These are phyloP conservation scores for Sebastes trivittatus DNA, from an alignment of 2,797 vertebrate genomes.

Conservation along the genomic window DNA sequence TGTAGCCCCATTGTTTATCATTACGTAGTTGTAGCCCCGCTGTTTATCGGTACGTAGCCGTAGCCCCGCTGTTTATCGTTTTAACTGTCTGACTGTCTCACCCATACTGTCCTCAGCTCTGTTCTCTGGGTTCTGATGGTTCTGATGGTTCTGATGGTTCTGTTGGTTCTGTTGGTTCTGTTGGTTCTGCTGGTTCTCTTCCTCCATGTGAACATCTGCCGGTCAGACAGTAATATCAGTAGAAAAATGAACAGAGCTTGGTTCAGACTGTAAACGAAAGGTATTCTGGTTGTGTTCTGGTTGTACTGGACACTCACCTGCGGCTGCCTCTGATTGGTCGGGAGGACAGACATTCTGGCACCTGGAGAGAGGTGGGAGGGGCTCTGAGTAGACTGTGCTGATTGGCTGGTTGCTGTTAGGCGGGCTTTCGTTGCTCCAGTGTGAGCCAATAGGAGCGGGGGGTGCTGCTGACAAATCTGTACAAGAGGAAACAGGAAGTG, in stretches of 20 bases:
- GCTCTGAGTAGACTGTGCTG: conserved; percentile 8
- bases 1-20: background rate
- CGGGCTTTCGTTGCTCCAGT: conserved; percentile 9
- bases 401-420: background rate
- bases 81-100: background rate
- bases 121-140: background rate
- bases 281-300: background rate
- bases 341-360: background rate
- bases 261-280: background rate
- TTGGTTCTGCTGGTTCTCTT: background rate
- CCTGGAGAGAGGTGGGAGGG: background rate
- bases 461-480: conserved; percentile 27
- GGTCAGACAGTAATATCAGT: background rate
- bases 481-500: background rate
- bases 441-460: conserved; percentile 5
- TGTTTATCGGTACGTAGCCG: background rate
- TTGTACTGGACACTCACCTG: conserved; percentile 28
- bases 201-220: conserved; percentile 48
- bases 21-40: no score
- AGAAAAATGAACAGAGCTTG: background rate
- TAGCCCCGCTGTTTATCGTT: background rate
- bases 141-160: background rate
- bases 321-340: conserved; percentile 13
- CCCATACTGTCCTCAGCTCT: conserved; percentile 47
- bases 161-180: background rate